Evolutionary conservation across 2,797 vertebrate species (phyloP).

Genomic region (Scarus forsteni): DNA sequence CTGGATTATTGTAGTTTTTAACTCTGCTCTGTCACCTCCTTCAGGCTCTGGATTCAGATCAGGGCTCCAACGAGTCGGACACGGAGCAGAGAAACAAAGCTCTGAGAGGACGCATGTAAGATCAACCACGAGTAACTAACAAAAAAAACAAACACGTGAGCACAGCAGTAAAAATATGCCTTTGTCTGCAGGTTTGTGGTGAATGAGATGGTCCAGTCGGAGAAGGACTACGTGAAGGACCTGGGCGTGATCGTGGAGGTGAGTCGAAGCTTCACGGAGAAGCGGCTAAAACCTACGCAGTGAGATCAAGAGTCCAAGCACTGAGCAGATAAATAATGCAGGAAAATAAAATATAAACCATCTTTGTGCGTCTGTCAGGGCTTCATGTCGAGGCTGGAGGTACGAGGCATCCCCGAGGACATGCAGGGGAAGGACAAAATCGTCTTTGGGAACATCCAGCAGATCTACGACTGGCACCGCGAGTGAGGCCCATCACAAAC

Average conservation of each 20-base stretch:
- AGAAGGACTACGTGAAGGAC: constrained; percentile 97
- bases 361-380: constrained; percentile 80
- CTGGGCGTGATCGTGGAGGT: constrained; percentile 96
- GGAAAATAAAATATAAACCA: not conserved
- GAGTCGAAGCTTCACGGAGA: constrained; percentile 73
- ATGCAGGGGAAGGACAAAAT: constrained; percentile 99
- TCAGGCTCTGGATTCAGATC: constrained; percentile 89
- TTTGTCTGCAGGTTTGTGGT: constrained; percentile 91
- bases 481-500: too few species aligned
- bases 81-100: constrained; percentile 95
- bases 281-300: not conserved
- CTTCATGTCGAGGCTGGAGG: constrained; percentile 94
- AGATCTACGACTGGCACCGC: constrained; percentile 98
- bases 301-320: not conserved
- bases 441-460: constrained; percentile 97
- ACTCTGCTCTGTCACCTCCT: not conserved
- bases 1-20: too few species aligned
- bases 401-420: constrained; percentile 94
- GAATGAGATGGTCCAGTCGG: constrained; percentile 96
- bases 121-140: constrained; percentile 4
- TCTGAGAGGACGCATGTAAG: constrained; percentile 96
- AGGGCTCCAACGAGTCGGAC: constrained; percentile 92
- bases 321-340: not conserved
- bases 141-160: not conserved
- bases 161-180: not conserved